Evolutionary conservation across 2,888 invertebrate species (phyloP), one percentile per base, ranked within the genome.

Genomic region (Tipula helvola): DNA sequence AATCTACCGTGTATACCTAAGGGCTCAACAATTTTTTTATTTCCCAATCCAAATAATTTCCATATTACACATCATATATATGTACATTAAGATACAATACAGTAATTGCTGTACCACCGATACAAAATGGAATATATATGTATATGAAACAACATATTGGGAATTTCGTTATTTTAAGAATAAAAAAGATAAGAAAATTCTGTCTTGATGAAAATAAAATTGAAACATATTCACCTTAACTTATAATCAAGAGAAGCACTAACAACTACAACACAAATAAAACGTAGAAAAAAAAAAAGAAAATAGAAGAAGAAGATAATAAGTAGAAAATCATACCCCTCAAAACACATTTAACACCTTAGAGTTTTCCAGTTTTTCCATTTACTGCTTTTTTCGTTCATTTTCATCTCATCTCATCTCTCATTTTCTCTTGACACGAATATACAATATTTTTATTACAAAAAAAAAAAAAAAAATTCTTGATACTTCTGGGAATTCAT

Each of bases 371-470:
- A 71, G 71, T 71, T 28, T 71, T 71, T 71, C 28, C 71, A 71
- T 71, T 71, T 71, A 71, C 41, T 84, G 39, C 39, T 84, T 84
- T 84, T 84, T 84, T 84, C 71, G 71, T 84, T 84, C 39, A 39
- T 84, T 84, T 39, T 84, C 84, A 84, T 39, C 41, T 84, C 84
- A 39, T 84, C 71, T 84, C 41, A 84, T 84, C 41, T 84, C 84
- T 84, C 84, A 84, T 84, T 84, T 84, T 84, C 84, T 84, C 84
- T 39, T 84, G 84, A 84, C 84, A 84, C 84, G 84, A 84, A 84
- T 84, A 84, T 84, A 39, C 84, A 84, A 84, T 84, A 84, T 84
- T 84, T 84, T 84, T 84, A 84, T 84, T 84, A 84, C 84, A 39
- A 39, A 36, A 57, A 57, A 39, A 39, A 36, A 57, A 57, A 39